Percentiles rank a stretch among this genome's conserved stretches.
These are phyloP conservation scores for Ecdyonurus torrentis DNA, from an alignment of 2,888 invertebrate genomes.

Conservation along the genomic window DNA sequence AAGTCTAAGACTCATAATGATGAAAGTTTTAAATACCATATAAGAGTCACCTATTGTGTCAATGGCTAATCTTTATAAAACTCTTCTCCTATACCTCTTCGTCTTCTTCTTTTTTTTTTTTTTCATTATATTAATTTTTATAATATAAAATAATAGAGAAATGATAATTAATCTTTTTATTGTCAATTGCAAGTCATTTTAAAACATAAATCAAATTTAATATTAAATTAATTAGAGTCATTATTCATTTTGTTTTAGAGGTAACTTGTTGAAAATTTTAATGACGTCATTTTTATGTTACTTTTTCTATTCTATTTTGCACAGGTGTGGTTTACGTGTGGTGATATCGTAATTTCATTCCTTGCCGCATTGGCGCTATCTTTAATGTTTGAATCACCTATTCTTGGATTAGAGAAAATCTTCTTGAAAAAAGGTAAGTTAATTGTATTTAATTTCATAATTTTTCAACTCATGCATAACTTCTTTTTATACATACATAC, in stretches of 20 bases:
- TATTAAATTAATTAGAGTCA: neutral
- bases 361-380: slow-evolving; percentile 18
- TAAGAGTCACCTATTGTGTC: too few relatives aligned
- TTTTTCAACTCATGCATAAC: too few relatives aligned
- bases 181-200: neutral
- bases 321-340: slow-evolving; percentile 16
- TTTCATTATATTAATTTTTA: too few relatives aligned
- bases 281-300: neutral
- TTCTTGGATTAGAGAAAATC: slow-evolving; percentile 21
- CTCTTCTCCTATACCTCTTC: too few relatives aligned
- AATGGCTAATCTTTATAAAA: too few relatives aligned
- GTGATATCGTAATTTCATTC: slow-evolving; percentile 20
- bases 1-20: too few relatives aligned
- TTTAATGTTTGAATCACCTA: slow-evolving; percentile 21
- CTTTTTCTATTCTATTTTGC: neutral
- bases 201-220: neutral
- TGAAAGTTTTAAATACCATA: too few relatives aligned
- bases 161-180: too few relatives aligned
- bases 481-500: too few relatives aligned
- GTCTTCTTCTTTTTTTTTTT: too few relatives aligned
- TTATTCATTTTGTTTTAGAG: neutral
- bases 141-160: too few relatives aligned
- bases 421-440: slow-evolving; percentile 11
- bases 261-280: neutral
- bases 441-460: too few relatives aligned